Conservation (phyloP, 2,888 invertebrate species). For the Melipona bicolor region DNA sequence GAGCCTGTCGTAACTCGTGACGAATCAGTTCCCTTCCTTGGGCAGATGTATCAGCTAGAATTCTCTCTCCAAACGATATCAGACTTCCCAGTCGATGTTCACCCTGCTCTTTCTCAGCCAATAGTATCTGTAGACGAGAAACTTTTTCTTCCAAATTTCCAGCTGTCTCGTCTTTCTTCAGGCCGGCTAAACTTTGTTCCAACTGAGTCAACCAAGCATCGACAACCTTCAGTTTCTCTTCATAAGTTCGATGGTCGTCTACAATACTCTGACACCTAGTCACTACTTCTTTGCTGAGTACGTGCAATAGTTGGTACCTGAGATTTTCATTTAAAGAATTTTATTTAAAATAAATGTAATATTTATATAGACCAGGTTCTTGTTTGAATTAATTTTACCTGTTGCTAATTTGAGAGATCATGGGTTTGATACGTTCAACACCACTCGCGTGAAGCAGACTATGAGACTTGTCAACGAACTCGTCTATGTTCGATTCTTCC, state of each 20-base stretch:
- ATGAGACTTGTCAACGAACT: conserved; percentile 95
- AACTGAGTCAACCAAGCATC: conserved; percentile 91
- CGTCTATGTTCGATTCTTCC: conserved; percentile 94
- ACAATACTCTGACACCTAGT: conserved; percentile 93
- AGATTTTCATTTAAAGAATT: neutral
- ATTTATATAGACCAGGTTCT: too few species aligned
- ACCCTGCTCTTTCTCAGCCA: conserved; percentile 93
- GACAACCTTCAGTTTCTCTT: conserved; percentile 90
- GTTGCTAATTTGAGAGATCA: conserved; percentile 95
- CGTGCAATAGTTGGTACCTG: conserved; percentile 91
- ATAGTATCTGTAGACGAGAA: conserved; percentile 89
- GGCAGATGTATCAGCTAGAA: conserved; percentile 96
- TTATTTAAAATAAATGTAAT: neutral
- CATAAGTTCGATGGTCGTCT: conserved; percentile 92
- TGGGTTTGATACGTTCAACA: conserved; percentile 93
- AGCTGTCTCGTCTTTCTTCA: conserved; percentile 87
- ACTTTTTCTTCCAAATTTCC: conserved; percentile 88
- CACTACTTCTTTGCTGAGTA: conserved; percentile 93
- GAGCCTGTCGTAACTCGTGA: conserved; percentile 91
- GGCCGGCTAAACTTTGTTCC: conserved; percentile 88
- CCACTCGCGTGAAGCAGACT: conserved; percentile 93
- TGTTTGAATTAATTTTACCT: conserved; percentile 82
- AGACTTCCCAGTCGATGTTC: conserved; percentile 91
- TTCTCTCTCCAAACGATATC: conserved; percentile 92
- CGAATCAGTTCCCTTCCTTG: conserved; percentile 95